A percentile compares a stretch with the other conserved stretches of the same genome.
Conservation (phyloP, 2,113 vertebrate species). For the Butorides virescens region DNA sequence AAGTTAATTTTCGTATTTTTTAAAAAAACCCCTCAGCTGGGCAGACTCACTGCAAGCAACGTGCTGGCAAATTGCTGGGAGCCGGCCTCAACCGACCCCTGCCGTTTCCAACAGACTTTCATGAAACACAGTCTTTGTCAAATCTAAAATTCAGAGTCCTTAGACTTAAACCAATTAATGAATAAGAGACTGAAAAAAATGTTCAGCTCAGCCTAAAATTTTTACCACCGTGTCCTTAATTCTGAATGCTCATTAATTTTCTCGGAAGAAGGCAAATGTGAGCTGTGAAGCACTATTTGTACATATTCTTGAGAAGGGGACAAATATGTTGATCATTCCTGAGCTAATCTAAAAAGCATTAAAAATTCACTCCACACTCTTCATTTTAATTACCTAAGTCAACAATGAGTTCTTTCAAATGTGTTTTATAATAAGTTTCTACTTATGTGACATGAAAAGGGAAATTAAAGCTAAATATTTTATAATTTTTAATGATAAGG, state of each 20-base stretch:
- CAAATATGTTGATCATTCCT: slow-evolving; percentile 34
- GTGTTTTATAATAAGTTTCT: slow-evolving; percentile 60
- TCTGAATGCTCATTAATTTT: slow-evolving; percentile 29
- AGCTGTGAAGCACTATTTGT: slow-evolving; percentile 34
- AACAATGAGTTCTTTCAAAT: slow-evolving; percentile 65
- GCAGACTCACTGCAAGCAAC: neutral
- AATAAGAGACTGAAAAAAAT: slow-evolving; percentile 1
- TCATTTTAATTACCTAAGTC: slow-evolving; percentile 69
- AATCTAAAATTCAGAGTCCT: neutral
- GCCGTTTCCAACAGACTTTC: neutral
- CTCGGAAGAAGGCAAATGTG: slow-evolving; percentile 9
- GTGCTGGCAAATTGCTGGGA: neutral
- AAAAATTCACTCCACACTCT: slow-evolving; percentile 65
- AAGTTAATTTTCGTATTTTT: neutral
- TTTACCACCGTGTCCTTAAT: slow-evolving; percentile 8
- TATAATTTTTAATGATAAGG: slow-evolving; percentile 62
- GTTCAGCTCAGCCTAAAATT: neutral
- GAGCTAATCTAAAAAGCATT: slow-evolving; percentile 64
- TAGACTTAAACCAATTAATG: neutral
- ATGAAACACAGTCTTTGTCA: neutral
- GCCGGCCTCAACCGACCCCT: neutral
- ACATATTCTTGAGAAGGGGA: slow-evolving; percentile 18
- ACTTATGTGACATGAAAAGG: slow-evolving; percentile 47
- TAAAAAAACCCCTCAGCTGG: neutral
- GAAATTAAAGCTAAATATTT: slow-evolving; percentile 77